phyloP scores from a whole-genome alignment of 2,797 vertebrate species.

The Schizopygopsis malacanthus region DNA sequence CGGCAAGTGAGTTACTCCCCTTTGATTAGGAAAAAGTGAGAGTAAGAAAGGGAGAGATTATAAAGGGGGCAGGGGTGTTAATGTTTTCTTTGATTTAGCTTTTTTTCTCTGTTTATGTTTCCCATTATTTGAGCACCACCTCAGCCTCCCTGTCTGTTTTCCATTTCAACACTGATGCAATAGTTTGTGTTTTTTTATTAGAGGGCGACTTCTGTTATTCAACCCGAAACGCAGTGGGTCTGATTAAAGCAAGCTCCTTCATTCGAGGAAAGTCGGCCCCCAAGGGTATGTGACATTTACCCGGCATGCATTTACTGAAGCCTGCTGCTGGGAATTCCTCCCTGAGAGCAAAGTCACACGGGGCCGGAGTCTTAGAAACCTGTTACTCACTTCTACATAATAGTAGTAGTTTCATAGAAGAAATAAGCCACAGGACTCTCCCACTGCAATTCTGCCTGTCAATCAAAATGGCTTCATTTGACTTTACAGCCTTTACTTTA shows the following conservation, averaged over 20 bases:
- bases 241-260: conserved; percentile 32
- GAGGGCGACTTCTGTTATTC: conserved; percentile 22
- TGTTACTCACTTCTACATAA: conserved; percentile 43
- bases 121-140: conserved; percentile 23
- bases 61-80: conserved; percentile 31
- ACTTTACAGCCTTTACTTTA: conserved; percentile 34
- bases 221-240: neutral
- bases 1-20: conserved; percentile 41
- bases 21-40: conserved; percentile 64
- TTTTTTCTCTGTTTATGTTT: conserved; percentile 35
- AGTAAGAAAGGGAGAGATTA: conserved; percentile 31
- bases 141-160: conserved; percentile 20
- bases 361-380: conserved; percentile 39
- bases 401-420: conserved; percentile 37
- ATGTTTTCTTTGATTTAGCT: conserved; percentile 40
- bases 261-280: conserved; percentile 32
- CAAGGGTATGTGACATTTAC: conserved; percentile 42
- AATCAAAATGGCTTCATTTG: conserved; percentile 47
- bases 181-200: conserved; percentile 23
- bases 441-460: conserved; percentile 53
- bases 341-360: conserved; percentile 20
- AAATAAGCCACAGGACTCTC: conserved; percentile 29
- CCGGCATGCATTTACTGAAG: conserved; percentile 42
- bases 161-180: conserved; percentile 25
- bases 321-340: conserved; percentile 40